Conservation (phyloP, 1,140 invertebrate genomes). For the Magallana ariakensis region DNA sequence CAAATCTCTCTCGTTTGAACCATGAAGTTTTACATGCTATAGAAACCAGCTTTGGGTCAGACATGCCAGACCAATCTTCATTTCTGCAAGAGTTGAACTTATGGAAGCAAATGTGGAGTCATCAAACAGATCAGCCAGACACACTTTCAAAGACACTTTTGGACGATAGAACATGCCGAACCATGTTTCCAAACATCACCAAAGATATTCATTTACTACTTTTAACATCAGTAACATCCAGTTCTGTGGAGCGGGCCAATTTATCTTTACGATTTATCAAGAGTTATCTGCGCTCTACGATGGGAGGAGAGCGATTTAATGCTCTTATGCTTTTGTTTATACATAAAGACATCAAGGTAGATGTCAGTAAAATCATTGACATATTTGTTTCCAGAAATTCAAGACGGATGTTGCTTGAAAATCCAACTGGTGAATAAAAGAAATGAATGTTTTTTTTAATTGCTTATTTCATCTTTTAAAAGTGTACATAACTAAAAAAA, state of each 20-base stretch:
- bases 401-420: conserved; percentile 40
- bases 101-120: conserved; percentile 43
- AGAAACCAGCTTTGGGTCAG: background rate
- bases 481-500: no score
- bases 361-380: conserved; percentile 46
- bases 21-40: background rate
- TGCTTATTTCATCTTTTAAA: no score
- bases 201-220: conserved; percentile 33
- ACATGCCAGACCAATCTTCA: conserved; percentile 11
- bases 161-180: conserved; percentile 9
- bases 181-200: conserved; percentile 44
- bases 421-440: background rate
- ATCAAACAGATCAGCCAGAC: background rate
- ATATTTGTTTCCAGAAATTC: conserved; percentile 24
- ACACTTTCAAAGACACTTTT: conserved; percentile 15
- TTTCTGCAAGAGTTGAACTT: conserved; percentile 38
- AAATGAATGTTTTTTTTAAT: no score
- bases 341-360: conserved; percentile 47
- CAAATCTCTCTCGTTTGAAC: background rate
- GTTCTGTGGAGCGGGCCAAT: conserved; percentile 47
- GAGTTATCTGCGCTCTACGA: conserved; percentile 18
- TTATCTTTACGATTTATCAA: conserved; percentile 47
- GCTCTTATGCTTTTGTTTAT: conserved; percentile 45
- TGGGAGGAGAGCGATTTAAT: conserved; percentile 50
- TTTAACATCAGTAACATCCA: conserved; percentile 29